phyloP scores from a whole-genome alignment of 1,140 invertebrate genomes.

The Adoxophyes honmai region DNA sequence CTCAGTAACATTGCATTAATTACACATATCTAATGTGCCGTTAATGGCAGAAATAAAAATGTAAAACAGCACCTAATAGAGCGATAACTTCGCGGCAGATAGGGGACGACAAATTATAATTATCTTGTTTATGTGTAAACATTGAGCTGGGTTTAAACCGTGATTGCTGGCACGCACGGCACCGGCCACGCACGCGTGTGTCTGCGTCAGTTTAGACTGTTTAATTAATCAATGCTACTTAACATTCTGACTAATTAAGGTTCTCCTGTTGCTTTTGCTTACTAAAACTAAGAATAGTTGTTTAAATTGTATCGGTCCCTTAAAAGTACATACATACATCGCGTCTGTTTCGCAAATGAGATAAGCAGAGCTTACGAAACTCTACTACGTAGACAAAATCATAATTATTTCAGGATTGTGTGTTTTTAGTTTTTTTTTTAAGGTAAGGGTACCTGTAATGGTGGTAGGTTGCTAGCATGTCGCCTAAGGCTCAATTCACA shows the following conservation, averaged over 20 bases:
- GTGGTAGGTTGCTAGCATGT: too few relatives aligned
- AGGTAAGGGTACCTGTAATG: too few relatives aligned
- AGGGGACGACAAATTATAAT: constrained; percentile 55
- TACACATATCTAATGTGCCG: constrained; percentile 18
- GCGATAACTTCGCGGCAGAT: constrained; percentile 47
- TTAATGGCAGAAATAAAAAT: constrained; percentile 22
- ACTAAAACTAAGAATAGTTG: too few relatives aligned
- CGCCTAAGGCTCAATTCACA: too few relatives aligned
- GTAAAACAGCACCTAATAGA: constrained; percentile 46
- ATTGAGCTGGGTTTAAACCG: constrained; percentile 43
- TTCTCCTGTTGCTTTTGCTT: background rate
- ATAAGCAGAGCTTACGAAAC: too few relatives aligned
- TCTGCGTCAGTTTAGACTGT: constrained; percentile 40
- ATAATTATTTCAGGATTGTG: too few relatives aligned
- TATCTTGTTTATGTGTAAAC: constrained; percentile 60
- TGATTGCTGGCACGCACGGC: constrained; percentile 52
- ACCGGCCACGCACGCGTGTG: constrained; percentile 32
- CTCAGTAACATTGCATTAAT: too few relatives aligned
- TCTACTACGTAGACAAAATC: too few relatives aligned
- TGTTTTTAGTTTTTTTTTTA: too few relatives aligned
- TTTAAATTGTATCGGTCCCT: too few relatives aligned
- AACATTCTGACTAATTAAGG: background rate
- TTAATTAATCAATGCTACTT: constrained; percentile 26
- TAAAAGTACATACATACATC: too few relatives aligned
- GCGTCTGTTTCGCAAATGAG: too few relatives aligned